These are phyloP conservation scores for Mimas tiliae DNA, from an alignment of 2,888 invertebrate genomes.

Conservation along the genomic window DNA sequence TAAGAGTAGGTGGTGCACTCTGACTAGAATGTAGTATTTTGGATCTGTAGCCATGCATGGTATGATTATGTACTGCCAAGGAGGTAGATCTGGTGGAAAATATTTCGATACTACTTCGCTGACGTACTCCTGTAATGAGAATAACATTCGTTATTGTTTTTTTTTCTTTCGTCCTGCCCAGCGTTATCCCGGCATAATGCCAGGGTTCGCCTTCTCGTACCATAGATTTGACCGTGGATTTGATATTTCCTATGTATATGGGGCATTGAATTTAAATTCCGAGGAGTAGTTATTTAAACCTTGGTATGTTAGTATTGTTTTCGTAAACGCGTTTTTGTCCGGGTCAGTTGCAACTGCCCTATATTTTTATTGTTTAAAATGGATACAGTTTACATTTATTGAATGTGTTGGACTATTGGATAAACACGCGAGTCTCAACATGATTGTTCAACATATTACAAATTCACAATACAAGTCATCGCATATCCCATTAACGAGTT, in stretches of 20 bases:
- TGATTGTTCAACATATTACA: no score
- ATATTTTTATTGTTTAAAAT: background rate
- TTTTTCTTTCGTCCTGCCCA: no score
- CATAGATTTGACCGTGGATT: no score
- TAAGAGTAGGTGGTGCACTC: slow-evolving; percentile 90
- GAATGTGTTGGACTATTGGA: background rate
- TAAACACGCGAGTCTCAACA: background rate
- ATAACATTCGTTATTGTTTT: slow-evolving; percentile 2
- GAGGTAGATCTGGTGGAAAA: slow-evolving; percentile 88
- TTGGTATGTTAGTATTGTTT: no score
- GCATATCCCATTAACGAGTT: no score
- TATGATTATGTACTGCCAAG: slow-evolving; percentile 92
- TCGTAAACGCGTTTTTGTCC: background rate
- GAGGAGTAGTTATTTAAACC: no score
- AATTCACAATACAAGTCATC: no score
- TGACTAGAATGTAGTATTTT: slow-evolving; percentile 88
- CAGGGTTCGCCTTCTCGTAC: no score
- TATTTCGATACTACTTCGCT: slow-evolving; percentile 92
- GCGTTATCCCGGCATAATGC: no score
- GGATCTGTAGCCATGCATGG: slow-evolving; percentile 82
- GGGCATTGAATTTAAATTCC: no score
- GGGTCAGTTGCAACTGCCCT: background rate
- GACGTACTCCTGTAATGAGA: slow-evolving; percentile 86
- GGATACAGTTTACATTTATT: background rate
- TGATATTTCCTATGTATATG: no score